Base-by-base conservation (phyloP, 2,888 invertebrate genomes). In the Seira ritae region DNA sequence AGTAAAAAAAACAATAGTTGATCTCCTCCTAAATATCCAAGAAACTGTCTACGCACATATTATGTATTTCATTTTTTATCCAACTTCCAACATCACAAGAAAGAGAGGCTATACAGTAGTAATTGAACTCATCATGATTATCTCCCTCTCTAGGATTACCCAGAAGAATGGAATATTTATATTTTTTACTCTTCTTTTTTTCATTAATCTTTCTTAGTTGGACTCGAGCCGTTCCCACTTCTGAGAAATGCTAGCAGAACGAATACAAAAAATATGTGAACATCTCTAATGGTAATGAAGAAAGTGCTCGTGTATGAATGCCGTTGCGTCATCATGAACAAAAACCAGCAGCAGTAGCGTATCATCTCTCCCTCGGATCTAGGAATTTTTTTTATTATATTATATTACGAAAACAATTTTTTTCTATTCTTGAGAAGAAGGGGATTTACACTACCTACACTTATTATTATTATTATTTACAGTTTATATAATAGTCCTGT, bases 401-500 rank as follows among this genome's bases (percentile, higher is more conserved):
- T n/a, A 50, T 50, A 50, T 50, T 50, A 50, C 50, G 12, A 50
- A 50, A 50, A 50, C 50, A 50, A 50, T 50, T 50, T 50, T 50
- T 50, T 15, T 50, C 31, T 31, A 31, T 31, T 31, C 50, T 50
- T 31, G 8, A 50, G 17, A 50, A 50, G 50, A 31, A 31, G 31
- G 31, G 31, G 8, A 50, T 50, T 50, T 50, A 65, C 17, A 65
- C 23, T 15, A 23, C 69, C 23, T 75, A 31, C 70, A 31, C 31
- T 31, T 31, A 31, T 55, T 62, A 65, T 78, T 71, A 2, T 31
- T 31, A 31, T 55, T 62, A 65, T 78, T 71, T 69, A 67, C 66
- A 42, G 79, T 24, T 77, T 82, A 77, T 77, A 82, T 82, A 73
- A 82, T 77, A 69, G 72, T 82, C 77, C 82, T 77, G 82, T 82